phyloP scores from a whole-genome alignment of 2,888 invertebrate species.

The Hoplodrina blanda region DNA sequence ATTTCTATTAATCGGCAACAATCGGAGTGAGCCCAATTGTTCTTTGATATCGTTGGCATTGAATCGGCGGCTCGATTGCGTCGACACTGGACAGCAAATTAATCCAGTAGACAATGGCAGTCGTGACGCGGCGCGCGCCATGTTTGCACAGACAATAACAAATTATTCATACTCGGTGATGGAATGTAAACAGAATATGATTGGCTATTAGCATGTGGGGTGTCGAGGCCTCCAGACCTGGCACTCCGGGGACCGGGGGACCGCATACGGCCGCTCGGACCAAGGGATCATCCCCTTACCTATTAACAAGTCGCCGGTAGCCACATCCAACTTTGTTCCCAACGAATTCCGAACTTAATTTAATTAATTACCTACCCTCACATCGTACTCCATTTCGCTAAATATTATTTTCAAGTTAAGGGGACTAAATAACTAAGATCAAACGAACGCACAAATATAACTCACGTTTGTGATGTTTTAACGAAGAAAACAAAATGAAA shows the following conservation, averaged over 20 bases:
- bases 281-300: slow-evolving; percentile 84
- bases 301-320: slow-evolving; percentile 87
- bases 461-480: slow-evolving; percentile 72
- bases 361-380: slow-evolving; percentile 88
- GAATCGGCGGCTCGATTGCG: slow-evolving; percentile 77
- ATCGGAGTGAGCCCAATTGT: slow-evolving; percentile 76
- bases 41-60: slow-evolving; percentile 81
- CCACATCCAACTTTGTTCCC: slow-evolving; percentile 85
- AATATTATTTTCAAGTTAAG: slow-evolving; percentile 84
- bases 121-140: slow-evolving; percentile 80
- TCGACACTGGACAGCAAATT: slow-evolving; percentile 82
- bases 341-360: slow-evolving; percentile 89
- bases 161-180: slow-evolving; percentile 90
- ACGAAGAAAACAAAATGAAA: slow-evolving; percentile 75
- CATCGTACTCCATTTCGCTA: slow-evolving; percentile 82
- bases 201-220: slow-evolving; percentile 89
- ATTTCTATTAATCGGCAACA: slow-evolving; percentile 82
- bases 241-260: slow-evolving; percentile 76
- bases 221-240: slow-evolving; percentile 70
- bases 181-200: slow-evolving; percentile 91
- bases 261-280: slow-evolving; percentile 63
- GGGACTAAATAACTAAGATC: slow-evolving; percentile 81
- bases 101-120: slow-evolving; percentile 87
- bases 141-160: slow-evolving; percentile 89
- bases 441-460: slow-evolving; percentile 75